Evolutionary conservation across 1,140 invertebrate genomes (phyloP).

Genomic region (Linepithema humile): DNA sequence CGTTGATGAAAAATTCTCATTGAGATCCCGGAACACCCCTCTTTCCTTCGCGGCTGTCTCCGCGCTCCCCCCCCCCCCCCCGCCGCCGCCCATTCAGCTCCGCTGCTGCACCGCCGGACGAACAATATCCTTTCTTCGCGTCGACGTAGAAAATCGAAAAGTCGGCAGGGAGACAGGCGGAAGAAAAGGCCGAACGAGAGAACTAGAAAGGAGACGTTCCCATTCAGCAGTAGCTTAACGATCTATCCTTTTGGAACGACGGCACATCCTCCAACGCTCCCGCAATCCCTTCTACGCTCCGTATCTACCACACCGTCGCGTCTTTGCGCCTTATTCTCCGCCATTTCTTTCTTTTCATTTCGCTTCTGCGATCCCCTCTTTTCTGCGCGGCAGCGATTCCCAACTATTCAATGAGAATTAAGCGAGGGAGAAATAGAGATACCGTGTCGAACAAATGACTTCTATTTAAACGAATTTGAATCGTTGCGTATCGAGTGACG

Average conservation of each 20-base stretch:
- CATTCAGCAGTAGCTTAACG: conserved; percentile 78
- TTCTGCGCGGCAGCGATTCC: not conserved
- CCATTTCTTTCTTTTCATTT: conserved; percentile 46
- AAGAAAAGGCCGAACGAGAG: conserved; percentile 73
- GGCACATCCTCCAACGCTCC: conserved; percentile 58
- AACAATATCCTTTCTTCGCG: conserved; percentile 80
- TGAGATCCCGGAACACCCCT: conserved; percentile 25
- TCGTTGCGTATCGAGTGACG: not conserved
- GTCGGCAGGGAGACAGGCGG: conserved; percentile 68
- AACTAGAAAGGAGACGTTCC: conserved; percentile 70
- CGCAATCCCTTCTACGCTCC: conserved; percentile 24
- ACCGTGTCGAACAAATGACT: not conserved
- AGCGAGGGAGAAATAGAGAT: conserved; percentile 45
- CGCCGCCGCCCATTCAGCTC: too few species aligned
- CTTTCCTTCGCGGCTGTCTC: not conserved
- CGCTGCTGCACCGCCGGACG: conserved; percentile 35
- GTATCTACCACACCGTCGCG: conserved; percentile 19
- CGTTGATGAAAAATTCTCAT: conserved; percentile 78
- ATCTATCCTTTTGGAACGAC: conserved; percentile 78
- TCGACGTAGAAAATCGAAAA: conserved; percentile 78
- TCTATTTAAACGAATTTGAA: not conserved
- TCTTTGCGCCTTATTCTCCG: conserved; percentile 32
- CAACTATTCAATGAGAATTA: conserved; percentile 1
- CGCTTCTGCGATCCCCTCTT: conserved; percentile 12
- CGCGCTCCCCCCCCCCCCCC: too few species aligned